Conservation (phyloP, 1,140 invertebrate species). For the Pararge aegeria region DNA sequence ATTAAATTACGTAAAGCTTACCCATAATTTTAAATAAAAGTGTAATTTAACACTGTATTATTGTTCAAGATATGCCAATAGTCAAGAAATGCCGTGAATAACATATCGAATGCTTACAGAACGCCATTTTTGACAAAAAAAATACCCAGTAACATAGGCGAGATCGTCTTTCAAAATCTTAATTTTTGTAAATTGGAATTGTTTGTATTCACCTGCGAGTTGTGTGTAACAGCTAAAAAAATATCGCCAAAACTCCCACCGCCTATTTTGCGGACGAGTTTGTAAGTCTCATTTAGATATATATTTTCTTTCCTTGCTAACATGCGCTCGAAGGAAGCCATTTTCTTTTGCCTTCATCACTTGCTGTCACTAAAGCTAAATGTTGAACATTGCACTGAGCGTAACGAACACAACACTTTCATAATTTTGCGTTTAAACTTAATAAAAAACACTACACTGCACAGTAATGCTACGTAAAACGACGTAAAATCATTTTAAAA, state of each 20-base stretch:
- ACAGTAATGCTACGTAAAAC: conserved; percentile 56
- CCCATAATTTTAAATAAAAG: neutral
- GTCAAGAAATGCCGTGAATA: neutral
- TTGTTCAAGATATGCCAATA: neutral
- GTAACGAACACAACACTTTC: conserved; percentile 53
- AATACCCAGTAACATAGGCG: conserved; percentile 7
- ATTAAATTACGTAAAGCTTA: conserved; percentile 14
- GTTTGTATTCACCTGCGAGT: conserved; percentile 6
- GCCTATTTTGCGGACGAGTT: conserved; percentile 97
- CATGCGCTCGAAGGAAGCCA: conserved; percentile 72
- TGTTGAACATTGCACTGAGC: conserved; percentile 38
- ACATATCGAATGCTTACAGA: conserved; percentile 5
- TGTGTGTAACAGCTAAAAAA: conserved; percentile 86
- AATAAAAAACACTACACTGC: conserved; percentile 54
- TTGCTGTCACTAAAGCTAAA: conserved; percentile 65
- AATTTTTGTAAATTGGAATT: conserved; percentile 9
- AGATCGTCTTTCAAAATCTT: conserved; percentile 16
- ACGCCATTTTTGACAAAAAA: conserved; percentile 13
- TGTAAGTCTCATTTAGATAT: conserved; percentile 95
- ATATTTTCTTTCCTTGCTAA: conserved; percentile 82
- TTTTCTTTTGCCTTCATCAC: conserved; percentile 74
- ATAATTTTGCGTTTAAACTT: conserved; percentile 50
- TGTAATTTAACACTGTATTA: neutral
- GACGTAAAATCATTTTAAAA: conserved; percentile 60
- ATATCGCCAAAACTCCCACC: conserved; percentile 99